Percentiles rank a stretch among this genome's conserved stretches.
These are phyloP conservation scores for Periophthalmus magnuspinnatus DNA, from an alignment of 2,797 vertebrate species.

Conservation along the genomic window DNA sequence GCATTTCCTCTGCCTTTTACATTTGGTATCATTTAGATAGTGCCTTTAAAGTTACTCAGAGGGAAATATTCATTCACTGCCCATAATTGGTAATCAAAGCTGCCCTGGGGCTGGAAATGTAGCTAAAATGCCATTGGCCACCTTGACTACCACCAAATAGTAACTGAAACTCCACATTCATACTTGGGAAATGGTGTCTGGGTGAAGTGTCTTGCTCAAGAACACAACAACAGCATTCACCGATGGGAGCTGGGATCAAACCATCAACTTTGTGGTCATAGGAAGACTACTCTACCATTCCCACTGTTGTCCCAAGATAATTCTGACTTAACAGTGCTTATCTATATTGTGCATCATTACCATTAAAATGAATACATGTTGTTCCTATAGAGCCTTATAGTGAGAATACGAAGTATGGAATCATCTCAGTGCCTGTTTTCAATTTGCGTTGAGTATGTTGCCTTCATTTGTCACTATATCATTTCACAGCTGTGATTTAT, in stretches of 20 bases:
- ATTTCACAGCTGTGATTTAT: slow-evolving; percentile 36
- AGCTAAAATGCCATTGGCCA: too few species aligned
- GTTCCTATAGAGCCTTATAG: neutral
- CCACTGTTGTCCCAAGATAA: neutral
- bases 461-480: slow-evolving; percentile 37
- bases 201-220: neutral
- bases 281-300: neutral
- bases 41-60: too few species aligned
- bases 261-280: neutral
- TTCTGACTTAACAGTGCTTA: neutral
- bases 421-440: slow-evolving; percentile 17
- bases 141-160: too few species aligned
- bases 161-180: neutral
- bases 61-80: too few species aligned
- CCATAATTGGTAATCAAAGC: too few species aligned
- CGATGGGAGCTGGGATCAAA: neutral
- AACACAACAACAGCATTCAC: neutral
- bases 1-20: neutral
- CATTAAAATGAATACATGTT: neutral
- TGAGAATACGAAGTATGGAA: neutral
- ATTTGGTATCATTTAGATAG: too few species aligned
- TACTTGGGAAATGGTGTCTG: neutral
- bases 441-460: slow-evolving; percentile 30
- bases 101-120: too few species aligned
- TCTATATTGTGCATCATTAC: too few species aligned